Evolutionary conservation across 2,888 invertebrate species (phyloP).

Genomic region (Lithophane ornitopus): DNA sequence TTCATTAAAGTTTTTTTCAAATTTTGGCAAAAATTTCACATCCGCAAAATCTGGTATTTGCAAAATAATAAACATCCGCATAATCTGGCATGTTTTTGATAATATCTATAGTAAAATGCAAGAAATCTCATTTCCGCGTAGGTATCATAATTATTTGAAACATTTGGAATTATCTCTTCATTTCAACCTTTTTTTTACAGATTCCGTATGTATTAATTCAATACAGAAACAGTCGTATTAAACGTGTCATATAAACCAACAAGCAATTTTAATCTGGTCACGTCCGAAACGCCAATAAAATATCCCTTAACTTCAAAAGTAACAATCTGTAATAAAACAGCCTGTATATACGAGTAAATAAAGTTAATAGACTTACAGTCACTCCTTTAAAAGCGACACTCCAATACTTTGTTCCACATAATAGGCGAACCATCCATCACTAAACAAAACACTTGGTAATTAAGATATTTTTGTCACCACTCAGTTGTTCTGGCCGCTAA

Average conservation of each 20-base stretch:
- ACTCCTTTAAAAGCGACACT: slow-evolving; percentile 60
- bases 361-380: slow-evolving; percentile 71
- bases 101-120: neutral
- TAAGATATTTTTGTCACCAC: slow-evolving; percentile 71
- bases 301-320: slow-evolving; percentile 47
- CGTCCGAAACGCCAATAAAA: slow-evolving; percentile 53
- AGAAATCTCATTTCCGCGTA: neutral
- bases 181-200: neutral
- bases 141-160: neutral
- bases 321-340: slow-evolving; percentile 49
- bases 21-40: no score
- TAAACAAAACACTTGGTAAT: slow-evolving; percentile 69
- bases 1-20: no score
- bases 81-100: neutral
- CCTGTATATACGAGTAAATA: slow-evolving; percentile 53
- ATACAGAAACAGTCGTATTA: slow-evolving; percentile 15
- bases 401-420: slow-evolving; percentile 71
- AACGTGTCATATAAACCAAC: slow-evolving; percentile 11
- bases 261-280: slow-evolving; percentile 48
- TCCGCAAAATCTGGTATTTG: no score
- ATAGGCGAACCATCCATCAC: slow-evolving; percentile 71
- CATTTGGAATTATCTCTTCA: neutral
- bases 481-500: slow-evolving; percentile 50
- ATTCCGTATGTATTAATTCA: neutral
- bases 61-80: no score